These are phyloP conservation scores for Plectropomus leopardus DNA, from an alignment of 2,113 vertebrate genomes.

Conservation along the genomic window DNA sequence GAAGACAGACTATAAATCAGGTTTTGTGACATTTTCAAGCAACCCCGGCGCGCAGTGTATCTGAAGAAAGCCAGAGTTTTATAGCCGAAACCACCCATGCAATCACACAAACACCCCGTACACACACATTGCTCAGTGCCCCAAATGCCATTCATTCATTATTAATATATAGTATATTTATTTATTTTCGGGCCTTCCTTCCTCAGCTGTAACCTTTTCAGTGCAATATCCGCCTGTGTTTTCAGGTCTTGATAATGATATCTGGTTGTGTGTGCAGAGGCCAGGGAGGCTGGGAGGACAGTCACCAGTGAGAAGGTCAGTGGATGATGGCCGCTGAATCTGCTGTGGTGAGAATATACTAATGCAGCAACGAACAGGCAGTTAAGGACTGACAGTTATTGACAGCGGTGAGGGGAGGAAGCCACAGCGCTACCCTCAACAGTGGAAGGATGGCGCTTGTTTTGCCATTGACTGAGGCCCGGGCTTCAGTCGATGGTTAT, in stretches of 20 bases:
- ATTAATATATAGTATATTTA: slow-evolving; percentile 80
- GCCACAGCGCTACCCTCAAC: slow-evolving; percentile 36
- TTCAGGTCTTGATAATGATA: slow-evolving; percentile 72
- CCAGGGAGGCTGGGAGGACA: slow-evolving; percentile 54
- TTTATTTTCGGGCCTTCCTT: slow-evolving; percentile 70
- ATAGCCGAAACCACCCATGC: slow-evolving; percentile 66
- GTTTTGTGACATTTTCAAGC: slow-evolving; percentile 98
- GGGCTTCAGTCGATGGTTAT: slow-evolving; percentile 80
- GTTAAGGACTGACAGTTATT: slow-evolving; percentile 80
- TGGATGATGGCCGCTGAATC: slow-evolving; percentile 64
- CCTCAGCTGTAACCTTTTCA: slow-evolving; percentile 73
- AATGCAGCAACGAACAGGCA: slow-evolving; percentile 57
- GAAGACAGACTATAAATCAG: slow-evolving; percentile 97
- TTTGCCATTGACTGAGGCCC: slow-evolving; percentile 70
- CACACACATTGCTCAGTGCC: slow-evolving; percentile 62
- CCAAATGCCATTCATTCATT: slow-evolving; percentile 84
- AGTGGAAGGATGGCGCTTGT: slow-evolving; percentile 63
- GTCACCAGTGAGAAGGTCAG: slow-evolving; percentile 74
- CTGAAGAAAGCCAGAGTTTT: slow-evolving; percentile 45
- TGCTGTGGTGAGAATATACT: slow-evolving; percentile 71
- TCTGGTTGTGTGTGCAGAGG: slow-evolving; percentile 31
- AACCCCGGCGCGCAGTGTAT: slow-evolving; percentile 71
- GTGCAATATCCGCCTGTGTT: slow-evolving; percentile 56
- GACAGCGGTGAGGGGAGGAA: slow-evolving; percentile 59
- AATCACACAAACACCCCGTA: slow-evolving; percentile 44